Evolutionary conservation across 2,797 vertebrate genomes (phyloP), one percentile per base, ranked within the genome.

Genomic region (Nasua narica): DNA sequence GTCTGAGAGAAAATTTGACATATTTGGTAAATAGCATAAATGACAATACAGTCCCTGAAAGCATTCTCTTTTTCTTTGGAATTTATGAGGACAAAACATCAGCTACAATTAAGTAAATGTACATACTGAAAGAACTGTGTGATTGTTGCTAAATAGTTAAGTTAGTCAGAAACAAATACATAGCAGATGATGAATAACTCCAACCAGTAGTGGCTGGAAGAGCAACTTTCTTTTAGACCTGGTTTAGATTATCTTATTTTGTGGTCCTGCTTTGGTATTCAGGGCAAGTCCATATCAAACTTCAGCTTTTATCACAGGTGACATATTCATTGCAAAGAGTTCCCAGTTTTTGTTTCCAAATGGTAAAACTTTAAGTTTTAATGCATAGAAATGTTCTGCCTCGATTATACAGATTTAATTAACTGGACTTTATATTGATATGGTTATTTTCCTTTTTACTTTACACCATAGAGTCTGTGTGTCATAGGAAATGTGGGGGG

Each of bases 351-450:
- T 62, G 48, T 52, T n/a, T 65, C 65, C 16, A 62, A 76, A n/a
- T 81, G 77, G 35, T 35, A 69, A 87, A 95, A 87, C 16, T 90
- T 95, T 50, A 81, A 86, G 72, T 85, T 94, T 89, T 86, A 87
- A 93, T 81, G 48, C n/a, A 84, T 14, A 67, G 32, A 76, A 79
- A 83, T 0, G 4, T 90, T 77, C 27, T 84, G 7, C 54, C n/a
- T 85, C 82, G 89, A 54, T 87, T 95, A 95, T 23, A 35, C 14
- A 79, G 67, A 83, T 25, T 90, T 94, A 27, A 32, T 56, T 50
- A 48, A 69, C 35, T 74, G 29, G 58, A 72, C 65, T 91, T 35
- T 78, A 58, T 37, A 48, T 46, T 90, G 27, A 6, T 87, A 54
- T 25, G 40, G 13, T 78, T 86, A 89, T 88, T 94, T 91, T 78